Evolutionary conservation across 2,888 invertebrate species (phyloP), one percentile per base, ranked within the genome.

Genomic region (Brachypalpus laphriformis): DNA sequence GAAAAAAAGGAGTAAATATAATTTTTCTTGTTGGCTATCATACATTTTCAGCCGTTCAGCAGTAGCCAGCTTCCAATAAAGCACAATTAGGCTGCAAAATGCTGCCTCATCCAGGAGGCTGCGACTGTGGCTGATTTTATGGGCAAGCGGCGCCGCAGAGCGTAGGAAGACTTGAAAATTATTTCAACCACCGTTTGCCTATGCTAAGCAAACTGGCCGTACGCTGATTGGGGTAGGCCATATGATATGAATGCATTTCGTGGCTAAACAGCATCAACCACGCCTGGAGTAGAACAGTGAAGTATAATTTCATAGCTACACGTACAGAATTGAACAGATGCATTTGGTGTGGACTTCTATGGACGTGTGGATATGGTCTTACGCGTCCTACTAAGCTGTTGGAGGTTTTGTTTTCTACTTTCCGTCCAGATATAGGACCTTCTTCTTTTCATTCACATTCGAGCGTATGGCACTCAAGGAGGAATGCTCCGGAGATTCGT

Each of bases 161-260:
- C 49, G 47, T 51, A 70, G 59, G 74, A 74, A 47, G 74, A 74
- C 40, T 47, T 77, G 47, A 54, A 77, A 72, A 82, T 61, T 71
- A 65, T 65, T 61, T 61, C 25, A 34, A 42, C 59, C 28, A 45
- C 22, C 4, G 59, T 66, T 66, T 59, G 57, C 28, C 25, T 45
- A 31, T 42, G 20, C 54, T 37, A 6, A 59, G 20, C 16, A 18
- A 42, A 31, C 54, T 63, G 65, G 34, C 42, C 34, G 2, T 49
- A 4, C n/a, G 20, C 22, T 16, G 57, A 34, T 47, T 59, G 34
- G 18, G 56, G 14, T 34, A 31, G 42, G 18, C 54, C 18, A 3
- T 14, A 20, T 22, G 9, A 49, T 25, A 25, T 71, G 7, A 37
- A 47, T 11, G 28, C 31, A 42, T n/a, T 45, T 45, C 31, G 56